Evolutionary conservation across 2,888 invertebrate genomes (phyloP).

Genomic region (Pycnomerus fuliginosus): DNA sequence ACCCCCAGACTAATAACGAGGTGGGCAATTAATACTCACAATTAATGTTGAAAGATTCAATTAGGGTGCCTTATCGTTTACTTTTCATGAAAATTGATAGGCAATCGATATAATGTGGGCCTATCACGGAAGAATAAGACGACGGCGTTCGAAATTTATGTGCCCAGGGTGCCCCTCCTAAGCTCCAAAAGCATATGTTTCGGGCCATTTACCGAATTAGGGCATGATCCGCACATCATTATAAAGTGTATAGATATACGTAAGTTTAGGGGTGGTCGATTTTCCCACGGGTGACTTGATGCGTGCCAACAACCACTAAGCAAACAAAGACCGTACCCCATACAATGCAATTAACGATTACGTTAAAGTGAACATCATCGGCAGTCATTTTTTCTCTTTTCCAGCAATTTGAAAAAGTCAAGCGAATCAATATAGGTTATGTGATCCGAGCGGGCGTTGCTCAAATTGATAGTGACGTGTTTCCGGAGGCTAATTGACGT

Average conservation of each 20-base stretch:
- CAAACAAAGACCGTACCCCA: conserved; percentile 42
- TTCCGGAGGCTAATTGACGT: conserved; percentile 55
- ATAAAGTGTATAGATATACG: conserved; percentile 37
- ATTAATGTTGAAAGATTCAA: conserved; percentile 6
- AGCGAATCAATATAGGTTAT: conserved; percentile 43
- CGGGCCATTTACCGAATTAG: conserved; percentile 54
- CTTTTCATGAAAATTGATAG: background rate
- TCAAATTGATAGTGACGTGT: conserved; percentile 55
- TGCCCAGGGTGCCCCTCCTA: conserved; percentile 13
- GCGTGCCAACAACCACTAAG: conserved; percentile 49
- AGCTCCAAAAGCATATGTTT: conserved; percentile 47
- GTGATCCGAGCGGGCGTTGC: conserved; percentile 46
- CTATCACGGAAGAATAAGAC: conserved; percentile 10
- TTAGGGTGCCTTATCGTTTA: background rate
- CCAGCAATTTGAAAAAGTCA: conserved; percentile 26
- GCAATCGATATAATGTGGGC: conserved; percentile 11
- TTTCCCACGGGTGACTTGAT: conserved; percentile 49
- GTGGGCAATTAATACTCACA: too few relatives aligned
- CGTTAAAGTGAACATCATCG: conserved; percentile 32
- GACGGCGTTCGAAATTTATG: conserved; percentile 12
- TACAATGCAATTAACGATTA: conserved; percentile 44
- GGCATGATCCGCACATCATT: conserved; percentile 47
- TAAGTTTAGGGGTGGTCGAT: conserved; percentile 28
- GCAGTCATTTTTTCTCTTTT: conserved; percentile 7
- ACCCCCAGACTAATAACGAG: too few relatives aligned